Base-by-base conservation (phyloP, 2,888 invertebrate genomes). In the Protonemura montana region DNA sequence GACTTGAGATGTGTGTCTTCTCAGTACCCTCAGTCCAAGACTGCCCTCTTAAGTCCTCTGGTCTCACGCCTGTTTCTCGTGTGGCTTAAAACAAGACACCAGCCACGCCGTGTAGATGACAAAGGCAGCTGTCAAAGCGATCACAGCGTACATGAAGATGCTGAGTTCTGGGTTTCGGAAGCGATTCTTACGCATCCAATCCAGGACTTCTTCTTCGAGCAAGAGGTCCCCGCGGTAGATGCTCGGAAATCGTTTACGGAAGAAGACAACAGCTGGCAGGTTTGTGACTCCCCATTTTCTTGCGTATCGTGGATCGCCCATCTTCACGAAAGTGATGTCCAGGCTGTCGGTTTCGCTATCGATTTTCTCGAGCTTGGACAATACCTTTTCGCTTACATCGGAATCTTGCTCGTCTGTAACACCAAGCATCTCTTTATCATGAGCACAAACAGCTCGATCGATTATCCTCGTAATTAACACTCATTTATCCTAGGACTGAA, bases 261-360 rank as follows among this genome's bases (percentile, higher is more conserved):
- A 98, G 91, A 97, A 98, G 0, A 98, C 98, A 89, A 98, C 95
- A 0, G 98, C 96, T 16, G 98, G 98, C 87, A 98, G 92, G 90
- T 97, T 96, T 0, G 96, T 97, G 25, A 98, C 97, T 28, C 98
- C 98, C 96, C 98, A 98, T 92, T 98, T 98, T 86, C 97, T 94
- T 21, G 98, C 98, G 90, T 98, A 98, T 77, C 97, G 94, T 0
- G 96, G 94, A 91, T 98, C 98, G 86, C 96, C 95, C 96, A 98
- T 98, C 92, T 98, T 98, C 0, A 98, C 98, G 91, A 98, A 98
- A 0, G 97, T 97, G 88, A 98, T 98, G 90, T 98, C 98, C 90
- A 98, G 93, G 91, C 97, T 97, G 90, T 98, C 98, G 0, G 97
- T 97, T 92, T 98, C 98, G 89, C 97, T 97, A 90, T 99, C 98